phyloP scores from a whole-genome alignment of 2,113 vertebrate genomes.

The Paedocypris sp. region DNA sequence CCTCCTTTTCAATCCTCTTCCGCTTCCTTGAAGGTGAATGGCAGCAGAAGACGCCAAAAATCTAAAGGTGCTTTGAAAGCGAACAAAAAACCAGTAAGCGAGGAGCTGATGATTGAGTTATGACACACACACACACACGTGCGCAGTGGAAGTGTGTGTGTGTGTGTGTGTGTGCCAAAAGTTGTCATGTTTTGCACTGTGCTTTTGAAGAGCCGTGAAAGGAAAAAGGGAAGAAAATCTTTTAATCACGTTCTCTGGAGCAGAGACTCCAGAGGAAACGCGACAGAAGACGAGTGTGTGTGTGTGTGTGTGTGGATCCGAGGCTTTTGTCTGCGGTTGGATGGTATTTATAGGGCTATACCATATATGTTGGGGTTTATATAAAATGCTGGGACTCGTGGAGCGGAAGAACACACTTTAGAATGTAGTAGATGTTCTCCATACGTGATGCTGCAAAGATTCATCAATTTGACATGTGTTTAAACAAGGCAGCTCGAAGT shows the following conservation, averaged over 20 bases:
- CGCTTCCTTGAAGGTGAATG: neutral
- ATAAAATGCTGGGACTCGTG: too few relatives aligned
- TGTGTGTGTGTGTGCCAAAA: neutral
- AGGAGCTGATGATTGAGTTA: neutral
- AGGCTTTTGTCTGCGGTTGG: too few relatives aligned
- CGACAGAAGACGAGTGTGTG: neutral
- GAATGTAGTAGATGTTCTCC: neutral
- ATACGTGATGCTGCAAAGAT: neutral
- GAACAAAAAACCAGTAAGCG: neutral
- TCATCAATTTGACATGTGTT: conserved; percentile 10
- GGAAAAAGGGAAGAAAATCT: conserved; percentile 20
- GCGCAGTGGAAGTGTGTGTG: neutral
- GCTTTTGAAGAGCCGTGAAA: conserved; percentile 22
- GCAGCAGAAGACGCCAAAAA: neutral
- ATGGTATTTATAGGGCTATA: neutral
- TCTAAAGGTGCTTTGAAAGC: neutral
- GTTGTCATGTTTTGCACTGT: conserved; percentile 12
- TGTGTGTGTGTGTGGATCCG: neutral
- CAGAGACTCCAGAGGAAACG: conserved; percentile 15
- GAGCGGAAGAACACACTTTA: too few relatives aligned
- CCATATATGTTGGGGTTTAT: conserved; percentile 2
- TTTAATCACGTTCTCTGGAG: conserved; percentile 24
- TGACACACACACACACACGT: neutral
- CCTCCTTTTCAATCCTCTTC: neutral
- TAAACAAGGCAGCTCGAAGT: neutral